These are phyloP conservation scores for Mesorhabditis spiculigera DNA, from an alignment of 2,888 invertebrate genomes.

Conservation along the genomic window DNA sequence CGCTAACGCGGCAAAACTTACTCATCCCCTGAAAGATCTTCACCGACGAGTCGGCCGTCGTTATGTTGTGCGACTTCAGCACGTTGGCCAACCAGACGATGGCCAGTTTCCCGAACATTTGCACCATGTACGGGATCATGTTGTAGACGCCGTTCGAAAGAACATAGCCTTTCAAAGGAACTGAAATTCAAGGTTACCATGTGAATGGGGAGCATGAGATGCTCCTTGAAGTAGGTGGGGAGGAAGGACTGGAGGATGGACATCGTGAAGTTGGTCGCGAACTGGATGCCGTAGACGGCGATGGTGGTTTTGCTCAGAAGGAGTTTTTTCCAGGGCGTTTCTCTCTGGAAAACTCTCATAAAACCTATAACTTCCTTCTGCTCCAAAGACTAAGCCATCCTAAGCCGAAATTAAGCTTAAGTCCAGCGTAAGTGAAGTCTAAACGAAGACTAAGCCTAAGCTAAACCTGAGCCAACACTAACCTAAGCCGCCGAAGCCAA, in stretches of 20 bases:
- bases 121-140: constrained; percentile 19
- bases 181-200: too few species aligned
- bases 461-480: too few species aligned
- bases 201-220: not conserved
- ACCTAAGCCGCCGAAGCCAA: too few species aligned
- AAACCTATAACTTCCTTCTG: not conserved
- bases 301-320: not conserved
- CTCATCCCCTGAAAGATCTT: constrained; percentile 9
- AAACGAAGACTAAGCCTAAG: too few species aligned
- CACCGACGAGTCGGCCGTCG: constrained; percentile 5
- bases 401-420: too few species aligned
- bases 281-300: constrained; percentile 9
- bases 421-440: too few species aligned
- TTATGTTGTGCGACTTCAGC: constrained; percentile 12
- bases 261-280: constrained; percentile 21
- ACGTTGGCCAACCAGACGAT: constrained; percentile 17
- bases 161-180: too few species aligned
- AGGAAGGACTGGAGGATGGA: constrained; percentile 25
- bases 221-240: constrained; percentile 30
- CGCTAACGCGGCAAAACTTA: not conserved
- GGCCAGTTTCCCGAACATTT: constrained; percentile 15
- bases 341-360: constrained; percentile 13
- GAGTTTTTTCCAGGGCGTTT: constrained; percentile 4
- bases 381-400: not conserved
- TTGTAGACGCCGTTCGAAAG: constrained; percentile 31